Evolutionary conservation across 2,797 vertebrate species (phyloP).

Genomic region (Heteromormyrus szaboi): DNA sequence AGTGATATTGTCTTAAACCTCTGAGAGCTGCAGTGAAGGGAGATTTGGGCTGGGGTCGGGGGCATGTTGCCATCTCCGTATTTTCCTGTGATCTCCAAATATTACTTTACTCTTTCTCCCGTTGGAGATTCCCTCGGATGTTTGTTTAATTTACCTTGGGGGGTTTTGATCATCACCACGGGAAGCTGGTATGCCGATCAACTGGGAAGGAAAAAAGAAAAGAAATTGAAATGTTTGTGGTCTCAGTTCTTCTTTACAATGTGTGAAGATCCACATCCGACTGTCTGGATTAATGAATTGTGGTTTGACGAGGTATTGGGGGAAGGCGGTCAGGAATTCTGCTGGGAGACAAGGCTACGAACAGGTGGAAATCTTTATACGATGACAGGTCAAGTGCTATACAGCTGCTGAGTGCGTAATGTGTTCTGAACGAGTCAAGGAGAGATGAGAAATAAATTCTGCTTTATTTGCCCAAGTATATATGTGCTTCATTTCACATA

Average conservation of each 20-base stretch:
- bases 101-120: slow-evolving; percentile 56
- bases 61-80: slow-evolving; percentile 46
- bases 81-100: slow-evolving; percentile 47
- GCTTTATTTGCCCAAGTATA: neutral
- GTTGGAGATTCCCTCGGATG: slow-evolving; percentile 52
- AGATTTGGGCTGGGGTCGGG: slow-evolving; percentile 24
- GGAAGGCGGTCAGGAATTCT: slow-evolving; percentile 43
- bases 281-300: slow-evolving; percentile 71
- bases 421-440: neutral
- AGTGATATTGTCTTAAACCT: slow-evolving; percentile 42
- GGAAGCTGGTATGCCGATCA: slow-evolving; percentile 42
- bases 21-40: neutral
- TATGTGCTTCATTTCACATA: neutral
- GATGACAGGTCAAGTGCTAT: neutral
- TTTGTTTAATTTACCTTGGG: slow-evolving; percentile 67
- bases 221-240: slow-evolving; percentile 64
- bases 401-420: neutral
- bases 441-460: neutral
- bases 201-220: slow-evolving; percentile 35
- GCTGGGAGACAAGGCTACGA: slow-evolving; percentile 3
- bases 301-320: slow-evolving; percentile 59
- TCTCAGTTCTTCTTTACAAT: slow-evolving; percentile 64
- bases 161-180: slow-evolving; percentile 57
- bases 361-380: neutral
- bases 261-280: slow-evolving; percentile 61